Percentiles rank a stretch among this genome's conserved stretches.
These are phyloP conservation scores for Caradrina clavipalpis DNA, from an alignment of 2,888 invertebrate genomes.

Conservation along the genomic window DNA sequence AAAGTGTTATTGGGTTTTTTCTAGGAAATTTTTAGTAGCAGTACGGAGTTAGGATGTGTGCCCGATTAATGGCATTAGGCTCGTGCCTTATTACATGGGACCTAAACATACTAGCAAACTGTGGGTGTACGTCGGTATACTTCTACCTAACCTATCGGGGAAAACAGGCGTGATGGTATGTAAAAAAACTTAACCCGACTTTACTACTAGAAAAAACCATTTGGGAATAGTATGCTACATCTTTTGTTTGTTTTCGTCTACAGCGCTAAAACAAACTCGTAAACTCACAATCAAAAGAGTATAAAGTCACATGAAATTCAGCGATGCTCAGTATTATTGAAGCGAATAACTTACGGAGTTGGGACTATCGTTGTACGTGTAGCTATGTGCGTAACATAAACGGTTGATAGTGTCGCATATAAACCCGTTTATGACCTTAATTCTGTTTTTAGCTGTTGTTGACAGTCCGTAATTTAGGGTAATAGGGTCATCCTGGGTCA, in stretches of 20 bases:
- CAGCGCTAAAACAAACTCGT: constrained; percentile 25
- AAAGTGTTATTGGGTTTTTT: too few species aligned
- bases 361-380: constrained; percentile 2
- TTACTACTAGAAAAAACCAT: neutral
- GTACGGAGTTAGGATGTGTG: too few species aligned
- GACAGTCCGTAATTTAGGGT: constrained; percentile 29
- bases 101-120: too few species aligned
- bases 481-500: constrained; percentile 6
- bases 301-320: constrained; percentile 29
- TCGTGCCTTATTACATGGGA: too few species aligned
- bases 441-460: constrained; percentile 47
- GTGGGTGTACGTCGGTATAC: too few species aligned
- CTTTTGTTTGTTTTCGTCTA: constrained; percentile 11
- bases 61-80: too few species aligned
- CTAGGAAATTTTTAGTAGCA: too few species aligned
- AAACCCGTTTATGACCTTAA: constrained; percentile 59
- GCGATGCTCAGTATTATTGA: constrained; percentile 32
- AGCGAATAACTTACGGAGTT: constrained; percentile 38
- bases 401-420: constrained; percentile 47
- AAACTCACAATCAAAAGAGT: constrained; percentile 38
- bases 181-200: neutral
- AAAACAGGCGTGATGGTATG: too few species aligned
- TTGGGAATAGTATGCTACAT: constrained; percentile 18
- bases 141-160: too few species aligned
- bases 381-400: constrained; percentile 50